These are phyloP conservation scores for Lathamus discolor DNA, from an alignment of 2,113 vertebrate genomes.

Conservation along the genomic window DNA sequence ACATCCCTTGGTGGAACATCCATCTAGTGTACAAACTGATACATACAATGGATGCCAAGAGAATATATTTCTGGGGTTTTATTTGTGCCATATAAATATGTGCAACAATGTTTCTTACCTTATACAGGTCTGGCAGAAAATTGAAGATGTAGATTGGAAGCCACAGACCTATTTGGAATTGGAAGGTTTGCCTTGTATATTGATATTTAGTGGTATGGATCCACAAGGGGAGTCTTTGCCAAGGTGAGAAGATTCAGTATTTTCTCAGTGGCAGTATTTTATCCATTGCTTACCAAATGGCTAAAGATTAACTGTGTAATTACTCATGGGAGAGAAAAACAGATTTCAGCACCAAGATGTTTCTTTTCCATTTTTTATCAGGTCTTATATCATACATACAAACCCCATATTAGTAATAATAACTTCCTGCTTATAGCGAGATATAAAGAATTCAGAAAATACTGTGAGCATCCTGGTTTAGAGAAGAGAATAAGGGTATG, in stretches of 20 bases:
- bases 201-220: constrained; percentile 92
- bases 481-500: neutral
- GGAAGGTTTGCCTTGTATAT: constrained; percentile 94
- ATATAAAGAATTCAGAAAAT: neutral
- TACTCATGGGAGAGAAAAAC: neutral
- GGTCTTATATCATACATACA: neutral
- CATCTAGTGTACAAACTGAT: neutral
- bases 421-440: neutral
- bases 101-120: neutral
- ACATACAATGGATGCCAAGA: neutral
- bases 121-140: constrained; percentile 89
- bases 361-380: neutral
- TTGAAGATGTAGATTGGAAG: constrained; percentile 89
- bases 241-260: constrained; percentile 71
- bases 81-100: neutral
- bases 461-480: neutral
- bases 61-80: neutral
- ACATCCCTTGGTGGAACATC: neutral
- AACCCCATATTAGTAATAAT: neutral
- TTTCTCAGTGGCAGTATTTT: neutral
- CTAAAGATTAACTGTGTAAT: neutral
- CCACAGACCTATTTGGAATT: constrained; percentile 92
- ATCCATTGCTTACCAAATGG: neutral
- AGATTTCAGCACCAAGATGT: neutral
- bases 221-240: constrained; percentile 94